These are phyloP conservation scores for Drosophila parvula DNA, from an alignment of 1,140 invertebrate genomes.

Conservation along the genomic window DNA sequence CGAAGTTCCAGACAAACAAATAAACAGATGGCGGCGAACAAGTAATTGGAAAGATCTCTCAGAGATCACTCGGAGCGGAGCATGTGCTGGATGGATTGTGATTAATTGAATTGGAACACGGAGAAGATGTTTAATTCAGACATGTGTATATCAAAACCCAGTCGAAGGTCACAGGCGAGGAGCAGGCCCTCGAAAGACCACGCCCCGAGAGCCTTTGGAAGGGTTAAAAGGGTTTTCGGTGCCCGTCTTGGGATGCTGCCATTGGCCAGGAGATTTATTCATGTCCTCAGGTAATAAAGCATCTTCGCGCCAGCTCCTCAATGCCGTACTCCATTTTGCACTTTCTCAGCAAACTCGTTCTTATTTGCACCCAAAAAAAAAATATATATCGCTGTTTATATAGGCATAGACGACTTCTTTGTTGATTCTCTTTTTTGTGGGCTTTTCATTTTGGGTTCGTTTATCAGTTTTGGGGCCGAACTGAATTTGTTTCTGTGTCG, in stretches of 20 bases:
- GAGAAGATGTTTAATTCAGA: conserved; percentile 48
- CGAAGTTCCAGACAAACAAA: conserved; percentile 37
- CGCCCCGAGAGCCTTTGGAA: conserved; percentile 51
- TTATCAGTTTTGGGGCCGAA: conserved; percentile 59
- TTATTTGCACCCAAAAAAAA: conserved; percentile 10
- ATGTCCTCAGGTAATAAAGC: conserved; percentile 53
- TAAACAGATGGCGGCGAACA: conserved; percentile 30
- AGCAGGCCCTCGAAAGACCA: conserved; percentile 47
- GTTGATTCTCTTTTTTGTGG: conserved; percentile 21
- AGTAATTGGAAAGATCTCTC: conserved; percentile 37
- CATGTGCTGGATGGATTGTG: conserved; percentile 71
- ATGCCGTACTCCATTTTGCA: conserved; percentile 60
- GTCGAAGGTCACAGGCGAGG: conserved; percentile 46
- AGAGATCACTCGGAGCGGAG: conserved; percentile 22
- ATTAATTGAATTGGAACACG: conserved; percentile 61
- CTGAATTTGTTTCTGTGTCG: conserved; percentile 48
- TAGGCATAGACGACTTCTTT: conserved; percentile 44
- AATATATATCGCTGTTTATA: conserved; percentile 2
- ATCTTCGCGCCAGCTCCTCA: conserved; percentile 28
- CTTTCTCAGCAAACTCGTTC: conserved; percentile 53
- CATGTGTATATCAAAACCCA: conserved; percentile 55
- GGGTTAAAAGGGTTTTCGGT: conserved; percentile 50
- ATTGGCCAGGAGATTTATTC: conserved; percentile 58
- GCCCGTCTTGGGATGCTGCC: conserved; percentile 43
- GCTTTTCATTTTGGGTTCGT: conserved; percentile 23